A percentile compares a stretch with the other conserved stretches of the same genome.
Conservation (phyloP, 2,113 vertebrate species). For the Anarrhichthys ocellatus region DNA sequence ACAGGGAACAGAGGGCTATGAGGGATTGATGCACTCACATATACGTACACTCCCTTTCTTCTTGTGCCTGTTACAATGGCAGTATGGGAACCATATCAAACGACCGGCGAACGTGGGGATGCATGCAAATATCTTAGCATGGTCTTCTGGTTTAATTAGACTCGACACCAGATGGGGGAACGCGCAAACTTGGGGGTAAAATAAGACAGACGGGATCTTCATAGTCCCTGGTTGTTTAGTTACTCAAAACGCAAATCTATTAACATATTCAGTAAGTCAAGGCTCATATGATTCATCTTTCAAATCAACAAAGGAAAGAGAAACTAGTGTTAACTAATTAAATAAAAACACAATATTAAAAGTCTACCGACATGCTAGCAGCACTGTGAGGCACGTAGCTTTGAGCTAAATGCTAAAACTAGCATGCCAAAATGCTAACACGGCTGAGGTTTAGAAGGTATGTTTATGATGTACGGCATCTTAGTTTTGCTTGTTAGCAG, state of each 20-base stretch:
- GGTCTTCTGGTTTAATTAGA: constrained; percentile 25
- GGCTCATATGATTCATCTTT: background rate
- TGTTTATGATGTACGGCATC: background rate
- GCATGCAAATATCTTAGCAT: constrained; percentile 37
- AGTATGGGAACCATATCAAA: constrained; percentile 26
- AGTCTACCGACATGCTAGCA: background rate
- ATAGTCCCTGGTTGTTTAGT: background rate
- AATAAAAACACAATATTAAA: background rate
- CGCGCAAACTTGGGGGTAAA: background rate
- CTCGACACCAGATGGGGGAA: background rate
- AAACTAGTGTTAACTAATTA: background rate
- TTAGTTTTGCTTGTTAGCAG: background rate
- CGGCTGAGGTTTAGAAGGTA: background rate
- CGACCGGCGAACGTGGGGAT: constrained; percentile 1
- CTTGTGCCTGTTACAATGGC: constrained; percentile 25
- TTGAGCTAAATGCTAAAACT: constrained; percentile 9
- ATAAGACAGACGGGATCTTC: background rate
- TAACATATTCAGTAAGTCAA: background rate
- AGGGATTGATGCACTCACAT: constrained; percentile 49
- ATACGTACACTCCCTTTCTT: constrained; percentile 13
- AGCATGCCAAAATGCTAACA: background rate
- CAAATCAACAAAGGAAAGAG: background rate
- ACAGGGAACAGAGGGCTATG: constrained; percentile 65
- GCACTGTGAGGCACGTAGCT: background rate
- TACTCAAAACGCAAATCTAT: background rate